Evolutionary conservation across 2,113 vertebrate genomes (phyloP), one percentile per base, ranked within the genome.

Genomic region (Lathamus discolor): DNA sequence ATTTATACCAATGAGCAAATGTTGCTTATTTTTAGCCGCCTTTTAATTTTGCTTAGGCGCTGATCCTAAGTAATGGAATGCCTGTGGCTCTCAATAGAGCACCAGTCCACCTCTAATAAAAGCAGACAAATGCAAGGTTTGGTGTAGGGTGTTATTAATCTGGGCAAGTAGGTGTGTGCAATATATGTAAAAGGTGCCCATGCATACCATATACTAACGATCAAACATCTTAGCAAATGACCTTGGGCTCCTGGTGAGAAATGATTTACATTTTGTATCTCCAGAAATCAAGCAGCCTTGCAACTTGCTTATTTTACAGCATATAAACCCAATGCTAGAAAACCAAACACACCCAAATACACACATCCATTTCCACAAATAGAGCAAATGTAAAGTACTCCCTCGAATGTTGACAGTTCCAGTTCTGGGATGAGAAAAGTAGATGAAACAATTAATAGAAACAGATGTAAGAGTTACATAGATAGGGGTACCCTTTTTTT

Each of bases 1-100:
- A 96, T 96, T 97, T 95, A 96, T 96, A 96, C 83, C 89, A 89
- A 85, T 93, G 88, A 95, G 83, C 92, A 93, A 96, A 94, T 95
- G 95, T 84, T 94, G 44, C 70, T 92, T 97, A 96, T 96, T 96
- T 96, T 96, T 97, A 95, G 94, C 91, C 92, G 93, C 81, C 67
- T 92, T 96, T 97, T 86, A 67, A 82, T 94, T 89, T 95, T 93
- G 66, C 83, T 86, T 67, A 57, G 74, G 69, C 25, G 0, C 81
- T 87, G 88, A 83, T 93, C 86, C 81, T 44, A 69, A 88, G 88
- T 67, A 92, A 93, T 80, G 66, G 74, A 93, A 96, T 93, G 92
- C 86, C 77, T 84, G 27, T 66, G 67, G 74, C 77, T 68, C 74
- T 89, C 88, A 70, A 63, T 72, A 46, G 49, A 52, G 76, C 81